Base-by-base conservation (phyloP, 2,797 vertebrate genomes). In the Gymnothorax javanicus region DNA sequence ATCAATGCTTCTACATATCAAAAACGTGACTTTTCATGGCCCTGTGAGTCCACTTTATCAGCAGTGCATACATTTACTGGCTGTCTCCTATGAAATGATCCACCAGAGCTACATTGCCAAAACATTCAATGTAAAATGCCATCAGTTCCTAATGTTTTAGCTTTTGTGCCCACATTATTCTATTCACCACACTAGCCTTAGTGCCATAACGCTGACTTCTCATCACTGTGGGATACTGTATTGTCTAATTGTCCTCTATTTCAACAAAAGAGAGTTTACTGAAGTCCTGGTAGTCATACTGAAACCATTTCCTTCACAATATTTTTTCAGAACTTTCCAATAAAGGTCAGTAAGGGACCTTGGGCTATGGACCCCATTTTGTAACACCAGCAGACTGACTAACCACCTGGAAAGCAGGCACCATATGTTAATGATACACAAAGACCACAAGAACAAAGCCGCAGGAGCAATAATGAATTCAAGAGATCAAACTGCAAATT, bases 371-470 rank as follows among this genome's bases (percentile, higher is more conserved):
- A 17, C 15, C 73, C 33, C 4, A 23, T 56, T 81, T 56, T 54
- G 43, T 50, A 81, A 56, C 54, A 81, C 23, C 25, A 81, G 52
- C 50, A 81, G 77, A 81, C 50, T 81, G 52, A 81, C 52, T 23
- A 81, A 23, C 77, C 77, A 81, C 77, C 52, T 81, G 77, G 77
- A 25, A 56, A 54, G 20, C 77, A 81, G 56, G 7, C 50, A 81
- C 77, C 77, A 81, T 81, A 81, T 81, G 77, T 81, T 81, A 81
- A 7, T 52, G 75, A 15, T 79, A 33, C 64, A 11, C 2, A 9
- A 11, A 23, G 62, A 17, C 4, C 62, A 43, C 33, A 69, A 81
- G 77, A 81, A n/a, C 77, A 81, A 81, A 81, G 77, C 77, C 11
- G 20, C 4, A n/a, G 52, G 8, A 54, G 33, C 15, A 1, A 2